Evolutionary conservation across 2,797 vertebrate genomes (phyloP), one percentile per base, ranked within the genome.

Genomic region (Phalanger gymnotis): DNA sequence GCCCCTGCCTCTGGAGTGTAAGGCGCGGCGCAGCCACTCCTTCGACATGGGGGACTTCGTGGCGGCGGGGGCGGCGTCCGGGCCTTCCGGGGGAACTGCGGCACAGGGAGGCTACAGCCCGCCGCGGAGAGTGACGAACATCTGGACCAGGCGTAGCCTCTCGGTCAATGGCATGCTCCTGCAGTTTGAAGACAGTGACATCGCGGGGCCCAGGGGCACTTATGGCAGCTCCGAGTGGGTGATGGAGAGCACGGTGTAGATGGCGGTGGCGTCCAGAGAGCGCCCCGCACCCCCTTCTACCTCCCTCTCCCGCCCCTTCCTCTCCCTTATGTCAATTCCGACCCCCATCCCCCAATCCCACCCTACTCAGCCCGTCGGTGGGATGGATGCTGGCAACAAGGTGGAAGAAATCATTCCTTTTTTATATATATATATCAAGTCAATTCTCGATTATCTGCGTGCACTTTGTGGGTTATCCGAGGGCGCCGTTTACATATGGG

Each of bases 111-210:
- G 99, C 98, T 98, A 99, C 98, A 99, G 97, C 97, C 99, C 99
- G 94, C 99, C 99, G 51, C 99, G 99, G 98, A 99, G 99, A 98
- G 99, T 99, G 96, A 99, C 99, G 56, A 99, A 99, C 98, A 99
- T 99, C 99, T 99, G 99, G 99, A 99, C 99, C 98, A 99, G 99
- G 98, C 99, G 99, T 97, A 99, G 99, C 98, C 99, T 99, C 97
- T 99, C 99, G 0, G 99, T 99, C 95, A 99, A 99, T 0, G 99
- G 99, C 98, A 99, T 99, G 99, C 99, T 99, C 96, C 99, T 99
- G 98, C 99, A 99, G 98, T 99, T 99, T 0, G 99, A 99, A 90
- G 99, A 99, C 97, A 99, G 99, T 98, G 99, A 99, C 31, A 97
- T 98, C 14, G 98, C 98, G 90, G 99, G 99, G 94, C 98, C 98